These are phyloP conservation scores for Harpagoxenus sublaevis DNA, from an alignment of 2,888 invertebrate species.

Conservation along the genomic window DNA sequence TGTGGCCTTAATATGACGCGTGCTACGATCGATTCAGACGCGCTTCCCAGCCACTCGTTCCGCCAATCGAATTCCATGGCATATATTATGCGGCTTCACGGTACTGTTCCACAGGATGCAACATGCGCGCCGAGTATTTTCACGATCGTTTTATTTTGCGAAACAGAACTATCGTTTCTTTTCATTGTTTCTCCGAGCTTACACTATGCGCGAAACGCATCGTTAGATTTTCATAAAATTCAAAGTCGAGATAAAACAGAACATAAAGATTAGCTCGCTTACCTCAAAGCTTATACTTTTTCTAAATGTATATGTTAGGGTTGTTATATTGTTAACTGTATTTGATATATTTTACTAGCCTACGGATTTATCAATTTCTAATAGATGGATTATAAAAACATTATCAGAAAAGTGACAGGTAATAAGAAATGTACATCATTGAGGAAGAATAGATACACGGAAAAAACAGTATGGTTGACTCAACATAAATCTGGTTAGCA, in stretches of 20 bases:
- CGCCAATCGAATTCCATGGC: slow-evolving; percentile 48
- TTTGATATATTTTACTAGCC: neutral
- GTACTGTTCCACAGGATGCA: slow-evolving; percentile 5
- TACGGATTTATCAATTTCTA: neutral
- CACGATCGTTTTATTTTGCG: slow-evolving; percentile 17
- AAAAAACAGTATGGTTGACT: too few species aligned
- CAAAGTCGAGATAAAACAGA: neutral
- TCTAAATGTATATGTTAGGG: neutral
- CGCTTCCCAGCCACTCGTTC: slow-evolving; percentile 27
- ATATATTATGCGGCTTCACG: slow-evolving; percentile 42
- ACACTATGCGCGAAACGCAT: neutral
- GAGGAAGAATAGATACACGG: neutral
- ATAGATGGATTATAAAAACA: neutral
- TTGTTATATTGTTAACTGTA: neutral
- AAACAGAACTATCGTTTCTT: neutral
- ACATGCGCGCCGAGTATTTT: neutral
- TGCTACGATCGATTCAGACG: slow-evolving; percentile 60
- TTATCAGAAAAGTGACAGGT: neutral
- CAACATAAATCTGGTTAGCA: too few species aligned
- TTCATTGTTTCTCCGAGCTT: slow-evolving; percentile 8
- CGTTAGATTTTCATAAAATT: slow-evolving; percentile 4
- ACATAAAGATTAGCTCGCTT: neutral
- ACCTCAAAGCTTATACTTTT: neutral
- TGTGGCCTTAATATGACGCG: slow-evolving; percentile 65
- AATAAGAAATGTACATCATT: neutral